phyloP scores from a whole-genome alignment of 2,888 invertebrate genomes.

The Cataglyphis rosenhaueri region DNA sequence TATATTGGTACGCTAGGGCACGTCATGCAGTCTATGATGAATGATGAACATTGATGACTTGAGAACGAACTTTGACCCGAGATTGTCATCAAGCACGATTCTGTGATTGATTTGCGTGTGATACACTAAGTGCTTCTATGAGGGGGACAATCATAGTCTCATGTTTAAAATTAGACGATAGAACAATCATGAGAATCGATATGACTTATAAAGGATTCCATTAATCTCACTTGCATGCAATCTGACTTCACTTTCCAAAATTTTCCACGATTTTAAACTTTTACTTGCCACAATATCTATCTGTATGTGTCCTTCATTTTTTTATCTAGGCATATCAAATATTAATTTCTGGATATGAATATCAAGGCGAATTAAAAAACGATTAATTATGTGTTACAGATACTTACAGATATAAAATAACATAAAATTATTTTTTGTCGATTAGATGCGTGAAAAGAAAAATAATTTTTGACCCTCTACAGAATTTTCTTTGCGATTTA shows the following conservation, averaged over 20 bases:
- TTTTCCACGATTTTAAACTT: background rate
- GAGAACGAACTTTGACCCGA: conserved; percentile 51
- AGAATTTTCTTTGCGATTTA: background rate
- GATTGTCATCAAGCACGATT: conserved; percentile 52
- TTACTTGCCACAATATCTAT: background rate
- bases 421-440: background rate
- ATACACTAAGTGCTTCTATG: conserved; percentile 41
- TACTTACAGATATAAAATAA: background rate
- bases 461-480: background rate
- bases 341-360: background rate
- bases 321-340: background rate
- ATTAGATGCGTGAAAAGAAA: background rate
- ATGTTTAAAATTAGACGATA: conserved; percentile 39
- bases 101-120: conserved; percentile 53
- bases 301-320: no score
- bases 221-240: background rate
- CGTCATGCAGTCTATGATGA: conserved; percentile 39
- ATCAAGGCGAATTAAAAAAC: background rate
- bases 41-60: conserved; percentile 53
- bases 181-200: conserved; percentile 12
- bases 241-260: background rate
- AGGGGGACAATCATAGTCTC: conserved; percentile 43
- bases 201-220: background rate
- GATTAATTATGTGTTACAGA: background rate
- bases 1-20: conserved; percentile 18